Evolutionary conservation across 2,888 invertebrate genomes (phyloP).

Genomic region (Masnerella sp.): DNA sequence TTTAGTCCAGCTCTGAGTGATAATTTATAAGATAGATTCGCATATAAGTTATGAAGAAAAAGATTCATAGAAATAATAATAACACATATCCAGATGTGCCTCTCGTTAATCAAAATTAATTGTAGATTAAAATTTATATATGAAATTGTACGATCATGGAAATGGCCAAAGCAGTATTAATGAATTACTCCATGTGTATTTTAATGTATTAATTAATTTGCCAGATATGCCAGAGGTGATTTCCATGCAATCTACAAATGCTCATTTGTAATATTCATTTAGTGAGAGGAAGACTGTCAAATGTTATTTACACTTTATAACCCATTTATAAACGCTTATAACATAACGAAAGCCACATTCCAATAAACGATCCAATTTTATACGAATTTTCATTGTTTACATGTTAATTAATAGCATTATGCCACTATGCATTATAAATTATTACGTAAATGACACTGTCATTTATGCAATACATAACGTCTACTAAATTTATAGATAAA

Average conservation of each 20-base stretch:
- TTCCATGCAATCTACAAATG: conserved; percentile 54
- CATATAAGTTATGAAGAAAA: conserved; percentile 55
- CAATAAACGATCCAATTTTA: conserved; percentile 28
- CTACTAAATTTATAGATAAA: conserved; percentile 26
- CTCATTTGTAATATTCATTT: conserved; percentile 62
- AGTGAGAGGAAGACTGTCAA: conserved; percentile 71
- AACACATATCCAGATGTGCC: conserved; percentile 69
- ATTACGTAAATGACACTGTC: not conserved
- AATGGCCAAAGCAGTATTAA: conserved; percentile 22
- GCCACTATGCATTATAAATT: conserved; percentile 7
- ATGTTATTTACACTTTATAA: conserved; percentile 48
- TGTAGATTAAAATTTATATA: too few species aligned
- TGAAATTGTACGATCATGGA: conserved; percentile 52
- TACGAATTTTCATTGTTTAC: conserved; percentile 13
- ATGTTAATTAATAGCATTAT: conserved; percentile 17
- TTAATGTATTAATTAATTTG: conserved; percentile 32
- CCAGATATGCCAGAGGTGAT: conserved; percentile 25
- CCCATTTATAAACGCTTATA: conserved; percentile 51
- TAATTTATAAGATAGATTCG: conserved; percentile 68
- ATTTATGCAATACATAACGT: conserved; percentile 14
- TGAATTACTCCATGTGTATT: conserved; percentile 6
- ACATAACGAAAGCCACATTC: conserved; percentile 16
- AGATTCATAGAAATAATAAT: conserved; percentile 58
- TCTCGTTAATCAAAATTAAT: conserved; percentile 65
- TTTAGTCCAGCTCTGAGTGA: conserved; percentile 70